Evolutionary conservation across 2,797 vertebrate species (phyloP), one percentile per base, ranked within the genome.

Genomic region (Rachycentron canadum): DNA sequence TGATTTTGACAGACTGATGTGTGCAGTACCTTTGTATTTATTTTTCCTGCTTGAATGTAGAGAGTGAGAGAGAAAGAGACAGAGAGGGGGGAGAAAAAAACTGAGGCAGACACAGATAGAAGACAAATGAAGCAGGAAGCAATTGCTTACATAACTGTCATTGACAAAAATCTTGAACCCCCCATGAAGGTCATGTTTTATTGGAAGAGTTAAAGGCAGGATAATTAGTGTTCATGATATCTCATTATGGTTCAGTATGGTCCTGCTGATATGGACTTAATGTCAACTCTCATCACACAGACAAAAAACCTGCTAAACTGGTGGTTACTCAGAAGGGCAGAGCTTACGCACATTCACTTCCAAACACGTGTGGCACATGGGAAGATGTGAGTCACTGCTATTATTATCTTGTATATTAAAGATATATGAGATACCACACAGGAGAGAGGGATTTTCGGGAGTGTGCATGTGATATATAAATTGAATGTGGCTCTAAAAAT

Each of bases 341-440:
- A 65, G 73, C 69, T 70, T 75, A 30, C 34, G 57, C 16, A 57
- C 43, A 34, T 72, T 55, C 28, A 4, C 73, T 78, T 57, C 43
- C 71, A 82, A 79, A 81, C 65, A 60, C 32, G 1, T 8, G 38
- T 50, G 64, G 50, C 63, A 67, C 77, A 78, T n/a, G 65, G 65
- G 47, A 52, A 65, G 81, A 72, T 55, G 61, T 89, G 90, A 91
- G 84, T 89, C 89, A 87, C 78, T 70, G 79, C 86, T 91, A 86
- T 88, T 89, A 86, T 90, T 87, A 83, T 87, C 85, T 55, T 6
- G 36, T 67, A 83, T 86, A 89, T 92, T 76, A 92, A 90, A 90
- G 78, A 90, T 89, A 71, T 71, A 87, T 85, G 79, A 88, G 88
- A 83, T 86, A 88, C 73, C 61, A 21, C 43, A 21, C 43, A 21